Conservation (phyloP, 2,888 invertebrate genomes). For the Stenolophus ochropezus region DNA sequence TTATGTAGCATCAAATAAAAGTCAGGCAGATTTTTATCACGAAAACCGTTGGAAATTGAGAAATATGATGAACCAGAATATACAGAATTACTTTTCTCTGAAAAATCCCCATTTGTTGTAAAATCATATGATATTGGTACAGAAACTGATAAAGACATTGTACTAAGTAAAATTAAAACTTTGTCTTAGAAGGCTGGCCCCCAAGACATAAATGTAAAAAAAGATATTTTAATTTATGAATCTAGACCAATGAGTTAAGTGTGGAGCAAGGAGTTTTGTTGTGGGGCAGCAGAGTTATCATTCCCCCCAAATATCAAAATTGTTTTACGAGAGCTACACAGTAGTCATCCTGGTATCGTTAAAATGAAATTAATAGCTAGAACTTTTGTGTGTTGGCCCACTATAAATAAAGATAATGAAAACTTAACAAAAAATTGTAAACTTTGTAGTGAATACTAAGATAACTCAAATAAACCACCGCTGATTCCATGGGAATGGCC, state of each 20-base stretch:
- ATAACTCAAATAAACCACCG: conserved; percentile 52
- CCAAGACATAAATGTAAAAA: neutral
- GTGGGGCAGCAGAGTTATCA: neutral
- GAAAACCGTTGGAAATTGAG: conserved; percentile 23
- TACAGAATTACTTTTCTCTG: neutral
- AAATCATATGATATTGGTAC: neutral
- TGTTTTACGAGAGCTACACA: conserved; percentile 59
- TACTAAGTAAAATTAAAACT: neutral
- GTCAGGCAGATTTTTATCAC: conserved; percentile 61
- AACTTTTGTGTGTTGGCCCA: conserved; percentile 61
- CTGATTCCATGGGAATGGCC: conserved; percentile 62
- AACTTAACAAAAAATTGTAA: conserved; percentile 40
- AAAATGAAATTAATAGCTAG: conserved; percentile 2
- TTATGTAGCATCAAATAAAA: conserved; percentile 60
- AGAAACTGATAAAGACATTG: neutral
- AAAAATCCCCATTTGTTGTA: neutral
- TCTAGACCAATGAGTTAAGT: neutral
- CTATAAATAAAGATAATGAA: conserved; percentile 56
- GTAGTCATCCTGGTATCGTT: conserved; percentile 41
- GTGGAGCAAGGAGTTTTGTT: neutral
- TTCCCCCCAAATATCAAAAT: neutral
- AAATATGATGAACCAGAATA: neutral
- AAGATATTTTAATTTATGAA: neutral
- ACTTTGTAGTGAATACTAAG: conserved; percentile 49
- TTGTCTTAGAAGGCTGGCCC: neutral